Conservation (phyloP, 1,140 invertebrate genomes). For the Dryas iulia region DNA sequence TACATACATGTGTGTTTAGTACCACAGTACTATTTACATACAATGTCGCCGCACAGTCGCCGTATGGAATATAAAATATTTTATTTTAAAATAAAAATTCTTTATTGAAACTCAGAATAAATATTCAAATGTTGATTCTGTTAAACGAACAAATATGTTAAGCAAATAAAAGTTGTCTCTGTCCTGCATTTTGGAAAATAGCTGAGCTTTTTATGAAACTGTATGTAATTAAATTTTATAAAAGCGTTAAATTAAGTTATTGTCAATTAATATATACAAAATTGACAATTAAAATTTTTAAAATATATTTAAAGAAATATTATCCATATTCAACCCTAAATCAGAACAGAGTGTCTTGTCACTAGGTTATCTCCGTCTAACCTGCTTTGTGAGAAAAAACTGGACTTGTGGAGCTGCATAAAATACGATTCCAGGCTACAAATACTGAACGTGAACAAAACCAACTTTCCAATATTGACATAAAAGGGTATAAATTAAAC, state of each 20-base stretch:
- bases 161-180: not conserved
- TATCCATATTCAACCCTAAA: no score
- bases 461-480: not conserved
- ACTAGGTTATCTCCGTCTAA: no score
- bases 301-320: no score
- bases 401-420: no score
- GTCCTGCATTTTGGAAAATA: not conserved
- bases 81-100: not conserved
- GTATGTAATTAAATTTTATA: not conserved
- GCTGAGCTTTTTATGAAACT: not conserved
- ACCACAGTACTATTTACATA: not conserved
- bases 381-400: no score
- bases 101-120: not conserved
- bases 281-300: not conserved
- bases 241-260: not conserved
- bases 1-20: not conserved
- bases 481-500: slow-evolving; percentile 15
- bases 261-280: not conserved
- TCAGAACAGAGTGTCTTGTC: no score
- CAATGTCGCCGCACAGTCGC: not conserved
- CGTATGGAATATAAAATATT: not conserved
- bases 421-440: not conserved
- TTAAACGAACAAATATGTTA: slow-evolving; percentile 2
- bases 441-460: not conserved
- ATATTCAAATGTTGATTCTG: not conserved